A percentile compares a stretch with the other conserved stretches of the same genome.
These are phyloP conservation scores for Leptatherina wallacei DNA, from an alignment of 2,797 vertebrate species.

Conservation along the genomic window DNA sequence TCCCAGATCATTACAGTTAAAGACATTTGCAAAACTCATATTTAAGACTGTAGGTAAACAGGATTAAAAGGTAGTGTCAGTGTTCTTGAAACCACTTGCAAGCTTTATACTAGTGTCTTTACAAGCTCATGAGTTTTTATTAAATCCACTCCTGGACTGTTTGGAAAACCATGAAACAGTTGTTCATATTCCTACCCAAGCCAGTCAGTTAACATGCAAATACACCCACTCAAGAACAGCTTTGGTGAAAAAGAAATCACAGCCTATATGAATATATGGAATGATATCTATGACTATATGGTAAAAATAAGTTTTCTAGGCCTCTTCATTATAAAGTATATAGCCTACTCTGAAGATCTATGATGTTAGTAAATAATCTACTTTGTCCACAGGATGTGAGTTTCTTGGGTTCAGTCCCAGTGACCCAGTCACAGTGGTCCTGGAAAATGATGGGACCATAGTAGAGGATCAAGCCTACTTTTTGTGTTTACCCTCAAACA, in stretches of 20 bases:
- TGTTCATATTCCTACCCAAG: not conserved
- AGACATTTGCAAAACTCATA: not conserved
- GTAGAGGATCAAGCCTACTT: constrained; percentile 93
- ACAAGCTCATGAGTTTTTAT: not conserved
- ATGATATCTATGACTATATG: not conserved
- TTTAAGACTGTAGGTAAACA: not conserved
- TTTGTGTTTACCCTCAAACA: constrained; percentile 88
- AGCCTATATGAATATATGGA: not conserved
- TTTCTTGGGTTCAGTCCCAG: constrained; percentile 79
- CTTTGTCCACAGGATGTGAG: constrained; percentile 75
- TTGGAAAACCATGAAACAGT: not conserved
- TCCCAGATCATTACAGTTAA: not conserved
- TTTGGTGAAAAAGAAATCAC: not conserved
- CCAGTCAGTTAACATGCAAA: not conserved
- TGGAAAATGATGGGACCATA: constrained; percentile 96
- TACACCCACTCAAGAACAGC: not conserved
- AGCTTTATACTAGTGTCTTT: not conserved
- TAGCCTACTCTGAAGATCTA: not conserved
- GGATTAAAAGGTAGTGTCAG: too few relatives aligned
- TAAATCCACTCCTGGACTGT: not conserved
- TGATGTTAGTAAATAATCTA: not conserved
- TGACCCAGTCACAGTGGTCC: constrained; percentile 84
- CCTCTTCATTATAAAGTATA: not conserved
- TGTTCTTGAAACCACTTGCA: not conserved
- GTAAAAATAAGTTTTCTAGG: not conserved